Base-by-base conservation (phyloP, 2,888 invertebrate species). In the Andrena dorsata region DNA sequence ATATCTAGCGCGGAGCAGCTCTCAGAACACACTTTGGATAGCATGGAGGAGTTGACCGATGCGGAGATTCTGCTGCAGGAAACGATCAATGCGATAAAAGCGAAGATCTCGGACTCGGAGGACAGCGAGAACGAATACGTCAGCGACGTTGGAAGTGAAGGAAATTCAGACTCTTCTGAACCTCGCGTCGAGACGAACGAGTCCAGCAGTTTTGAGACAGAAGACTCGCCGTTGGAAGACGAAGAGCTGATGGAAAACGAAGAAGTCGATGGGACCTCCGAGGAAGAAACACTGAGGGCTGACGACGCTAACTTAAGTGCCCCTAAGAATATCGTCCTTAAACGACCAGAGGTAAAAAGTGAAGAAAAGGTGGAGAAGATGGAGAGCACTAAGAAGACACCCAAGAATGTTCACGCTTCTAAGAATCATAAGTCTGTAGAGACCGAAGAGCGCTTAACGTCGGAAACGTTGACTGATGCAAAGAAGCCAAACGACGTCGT, bases 31-130 rank as follows among this genome's bases (percentile, higher is more conserved):
- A 81, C 74, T 4, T 56, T 79, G 56, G 79, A 70, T 51, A 83
- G 73, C 69, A 66, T 94, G 82, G 95, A 95, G 65, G 90, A 92
- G 26, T 64, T 92, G 6, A 91, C 92, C 2, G 91, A 90, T 28
- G 93, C 92, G 1, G 93, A 94, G 81, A 84, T 92, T 51, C 87
- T 92, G 81, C 60, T 93, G 23, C 91, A 92, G 64, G 90, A 92
- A 64, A 94, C 93, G n/a, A 79, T 94, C 51, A 90, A 90, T 56
- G 90, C 92, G 71, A 93, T 94, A 26, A 93, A 92, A 82, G 91
- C 92, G 0, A 91, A 93, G 66, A 89, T 94, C 82, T 93, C 94
- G 8, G 93, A 93, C 47, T 91, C 92, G 41, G 91, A 91, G 56
- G 86, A 86, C 60, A 80, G 87, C 41, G 80, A 83, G 28, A 60